phyloP scores from a whole-genome alignment of 2,888 invertebrate species.

The Laothoe populi region DNA sequence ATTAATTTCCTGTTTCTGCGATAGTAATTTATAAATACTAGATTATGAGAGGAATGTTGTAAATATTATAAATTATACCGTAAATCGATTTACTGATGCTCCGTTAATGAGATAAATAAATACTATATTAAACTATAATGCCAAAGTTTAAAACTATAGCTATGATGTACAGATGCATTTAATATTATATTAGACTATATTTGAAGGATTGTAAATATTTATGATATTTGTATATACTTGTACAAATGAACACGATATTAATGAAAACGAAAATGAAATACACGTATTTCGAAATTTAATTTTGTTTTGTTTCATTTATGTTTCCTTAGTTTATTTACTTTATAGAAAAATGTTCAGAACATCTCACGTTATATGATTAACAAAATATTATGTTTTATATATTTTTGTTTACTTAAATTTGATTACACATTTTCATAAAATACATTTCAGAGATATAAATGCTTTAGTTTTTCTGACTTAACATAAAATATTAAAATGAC shows the following conservation, averaged over 20 bases:
- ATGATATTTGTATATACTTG: constrained; percentile 73
- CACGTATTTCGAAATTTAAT: constrained; percentile 74
- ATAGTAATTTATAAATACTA: constrained; percentile 69
- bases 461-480: too few relatives aligned
- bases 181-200: constrained; percentile 59
- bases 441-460: too few relatives aligned
- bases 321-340: constrained; percentile 47
- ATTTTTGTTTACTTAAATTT: not conserved
- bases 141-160: constrained; percentile 81
- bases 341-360: not conserved
- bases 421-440: too few relatives aligned
- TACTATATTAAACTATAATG: constrained; percentile 56
- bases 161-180: constrained; percentile 77
- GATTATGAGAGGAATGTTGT: constrained; percentile 56
- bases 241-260: constrained; percentile 68
- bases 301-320: constrained; percentile 79
- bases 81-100: constrained; percentile 52
- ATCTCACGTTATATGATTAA: not conserved
- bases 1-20: constrained; percentile 79
- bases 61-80: constrained; percentile 49
- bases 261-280: constrained; percentile 71
- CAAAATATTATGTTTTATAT: too few relatives aligned
- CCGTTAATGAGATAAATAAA: constrained; percentile 35
- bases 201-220: constrained; percentile 74
- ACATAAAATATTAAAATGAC: too few relatives aligned